These are phyloP conservation scores for Nothoprocta pentlandii DNA, from an alignment of 2,113 vertebrate genomes.

Conservation along the genomic window DNA sequence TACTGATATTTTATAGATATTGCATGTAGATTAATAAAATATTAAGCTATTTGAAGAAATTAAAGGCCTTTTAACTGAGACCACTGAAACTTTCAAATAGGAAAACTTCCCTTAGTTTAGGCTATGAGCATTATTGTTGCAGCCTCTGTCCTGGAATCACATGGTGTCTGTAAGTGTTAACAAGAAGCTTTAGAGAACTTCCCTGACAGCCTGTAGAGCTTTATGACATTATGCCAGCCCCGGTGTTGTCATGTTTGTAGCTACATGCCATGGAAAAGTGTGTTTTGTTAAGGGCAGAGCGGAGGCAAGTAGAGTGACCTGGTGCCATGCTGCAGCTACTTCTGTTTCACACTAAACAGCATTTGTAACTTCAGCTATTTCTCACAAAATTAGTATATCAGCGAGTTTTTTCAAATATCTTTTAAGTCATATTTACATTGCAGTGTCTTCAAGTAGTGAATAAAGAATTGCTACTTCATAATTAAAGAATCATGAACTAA, in stretches of 20 bases:
- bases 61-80: not conserved
- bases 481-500: not conserved
- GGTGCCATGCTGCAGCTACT: conserved; percentile 5
- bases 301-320: conserved; percentile 34
- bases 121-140: conserved; percentile 39
- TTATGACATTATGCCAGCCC: conserved; percentile 57
- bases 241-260: conserved; percentile 54
- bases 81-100: not conserved
- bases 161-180: conserved; percentile 63
- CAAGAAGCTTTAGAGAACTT: conserved; percentile 66
- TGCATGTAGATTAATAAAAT: not conserved
- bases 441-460: too few relatives aligned
- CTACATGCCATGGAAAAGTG: not conserved
- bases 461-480: too few relatives aligned
- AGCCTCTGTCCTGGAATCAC: conserved; percentile 26
- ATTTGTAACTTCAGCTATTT: not conserved
- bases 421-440: not conserved
- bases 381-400: conserved; percentile 21
- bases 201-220: conserved; percentile 62
- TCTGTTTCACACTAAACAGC: not conserved
- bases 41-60: not conserved
- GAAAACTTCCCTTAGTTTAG: conserved; percentile 10
- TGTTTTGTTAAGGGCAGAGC: conserved; percentile 8
- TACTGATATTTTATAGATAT: not conserved
- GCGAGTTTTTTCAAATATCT: not conserved